Percentiles rank a stretch among this genome's conserved stretches.
Conservation (phyloP, 2,113 vertebrate genomes). For the Cisticola juncidis region DNA sequence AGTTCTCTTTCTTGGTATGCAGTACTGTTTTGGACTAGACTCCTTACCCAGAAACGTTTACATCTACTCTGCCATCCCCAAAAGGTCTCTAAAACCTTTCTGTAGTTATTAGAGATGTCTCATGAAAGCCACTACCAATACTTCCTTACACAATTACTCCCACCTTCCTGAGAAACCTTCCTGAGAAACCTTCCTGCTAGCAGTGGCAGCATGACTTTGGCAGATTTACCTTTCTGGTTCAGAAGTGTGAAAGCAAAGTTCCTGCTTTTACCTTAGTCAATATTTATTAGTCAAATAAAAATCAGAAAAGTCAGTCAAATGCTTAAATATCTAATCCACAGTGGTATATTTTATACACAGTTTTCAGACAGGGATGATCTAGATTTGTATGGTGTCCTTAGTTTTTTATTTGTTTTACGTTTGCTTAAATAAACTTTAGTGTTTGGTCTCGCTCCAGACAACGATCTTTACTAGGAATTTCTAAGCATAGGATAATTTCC, state of each 20-base stretch:
- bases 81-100: neutral
- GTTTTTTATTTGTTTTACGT: neutral
- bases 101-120: neutral
- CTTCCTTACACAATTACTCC: neutral
- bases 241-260: neutral
- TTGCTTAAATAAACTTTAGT: neutral
- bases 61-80: neutral
- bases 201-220: neutral
- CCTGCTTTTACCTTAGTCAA: neutral
- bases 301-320: neutral
- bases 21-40: neutral
- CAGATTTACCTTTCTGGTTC: neutral
- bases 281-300: neutral
- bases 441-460: neutral
- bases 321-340: neutral
- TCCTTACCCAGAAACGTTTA: neutral
- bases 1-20: neutral
- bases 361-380: neutral
- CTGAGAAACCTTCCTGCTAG: neutral
- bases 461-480: neutral
- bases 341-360: neutral
- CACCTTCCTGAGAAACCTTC: neutral
- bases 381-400: neutral
- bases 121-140: neutral
- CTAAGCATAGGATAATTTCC: neutral